Conservation (phyloP, 2,888 invertebrate species). For the Geotrupes spiniger region DNA sequence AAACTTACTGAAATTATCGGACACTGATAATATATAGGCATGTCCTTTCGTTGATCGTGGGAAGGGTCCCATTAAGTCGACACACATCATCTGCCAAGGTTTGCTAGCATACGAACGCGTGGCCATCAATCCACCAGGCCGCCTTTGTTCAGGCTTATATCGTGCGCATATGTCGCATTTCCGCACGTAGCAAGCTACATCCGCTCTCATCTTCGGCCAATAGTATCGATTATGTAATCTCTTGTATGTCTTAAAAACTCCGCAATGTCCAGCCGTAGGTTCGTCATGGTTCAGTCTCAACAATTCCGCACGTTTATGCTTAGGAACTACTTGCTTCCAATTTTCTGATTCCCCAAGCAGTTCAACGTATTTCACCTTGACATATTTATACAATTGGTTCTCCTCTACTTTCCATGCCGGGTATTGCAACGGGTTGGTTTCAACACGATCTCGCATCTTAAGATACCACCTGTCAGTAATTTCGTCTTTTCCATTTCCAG, state of each 20-base stretch:
- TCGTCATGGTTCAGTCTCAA: slow-evolving; percentile 21
- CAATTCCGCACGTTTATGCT: slow-evolving; percentile 12
- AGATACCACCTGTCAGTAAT: slow-evolving; percentile 22
- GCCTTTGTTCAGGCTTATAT: slow-evolving; percentile 26
- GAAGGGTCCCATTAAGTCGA: slow-evolving; percentile 25
- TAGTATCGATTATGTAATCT: slow-evolving; percentile 18
- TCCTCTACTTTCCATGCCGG: slow-evolving; percentile 24
- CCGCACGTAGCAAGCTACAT: slow-evolving; percentile 19
- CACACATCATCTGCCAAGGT: slow-evolving; percentile 22
- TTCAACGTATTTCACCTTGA: slow-evolving; percentile 10
- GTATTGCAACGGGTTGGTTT: slow-evolving; percentile 19
- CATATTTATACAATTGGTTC: slow-evolving; percentile 22
- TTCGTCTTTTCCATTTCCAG: too few relatives aligned
- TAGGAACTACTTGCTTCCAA: slow-evolving; percentile 27
- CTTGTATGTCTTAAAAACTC: slow-evolving; percentile 27
- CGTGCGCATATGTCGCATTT: slow-evolving; percentile 3
- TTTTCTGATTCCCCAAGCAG: slow-evolving; percentile 13
- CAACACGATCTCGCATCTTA: slow-evolving; percentile 16
- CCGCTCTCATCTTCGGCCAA: slow-evolving; percentile 29
- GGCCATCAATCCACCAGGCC: slow-evolving; percentile 27
- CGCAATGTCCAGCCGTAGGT: slow-evolving; percentile 26
- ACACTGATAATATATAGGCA: slow-evolving; percentile 22
- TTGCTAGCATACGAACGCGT: neutral
- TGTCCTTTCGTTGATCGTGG: slow-evolving; percentile 11
- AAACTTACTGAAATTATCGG: slow-evolving; percentile 27